These are phyloP conservation scores for Rhincodon typus DNA, from an alignment of 2,797 vertebrate genomes.

Conservation along the genomic window DNA sequence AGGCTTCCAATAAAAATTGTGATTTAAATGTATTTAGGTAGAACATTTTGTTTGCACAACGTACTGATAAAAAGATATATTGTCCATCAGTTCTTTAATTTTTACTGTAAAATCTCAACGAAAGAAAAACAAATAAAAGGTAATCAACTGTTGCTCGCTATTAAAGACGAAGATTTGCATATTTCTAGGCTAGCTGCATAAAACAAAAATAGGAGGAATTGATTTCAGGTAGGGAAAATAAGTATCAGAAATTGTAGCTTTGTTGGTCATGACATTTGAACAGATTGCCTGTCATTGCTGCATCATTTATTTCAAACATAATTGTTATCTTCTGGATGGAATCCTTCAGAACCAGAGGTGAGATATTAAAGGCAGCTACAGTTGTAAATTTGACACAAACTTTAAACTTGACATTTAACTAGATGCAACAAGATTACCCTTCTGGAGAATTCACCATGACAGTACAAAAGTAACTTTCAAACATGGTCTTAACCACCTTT, in stretches of 20 bases:
- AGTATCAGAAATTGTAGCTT: neutral
- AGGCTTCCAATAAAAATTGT: neutral
- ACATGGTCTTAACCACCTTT: neutral
- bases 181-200: neutral
- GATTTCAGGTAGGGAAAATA: neutral
- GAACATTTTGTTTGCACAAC: neutral
- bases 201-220: neutral
- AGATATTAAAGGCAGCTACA: neutral
- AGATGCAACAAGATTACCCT: neutral
- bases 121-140: neutral
- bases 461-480: neutral
- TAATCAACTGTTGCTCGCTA: neutral
- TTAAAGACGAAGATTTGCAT: neutral
- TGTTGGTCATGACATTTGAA: neutral
- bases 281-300: neutral
- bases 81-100: neutral
- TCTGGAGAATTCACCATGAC: neutral
- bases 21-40: neutral
- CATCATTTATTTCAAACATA: neutral
- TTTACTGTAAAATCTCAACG: neutral
- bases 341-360: neutral
- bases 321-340: neutral
- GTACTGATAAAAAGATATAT: neutral
- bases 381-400: neutral
- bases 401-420: neutral